Evolutionary conservation across 2,113 vertebrate species (phyloP).

Genomic region (Psilopogon haemacephalus): DNA sequence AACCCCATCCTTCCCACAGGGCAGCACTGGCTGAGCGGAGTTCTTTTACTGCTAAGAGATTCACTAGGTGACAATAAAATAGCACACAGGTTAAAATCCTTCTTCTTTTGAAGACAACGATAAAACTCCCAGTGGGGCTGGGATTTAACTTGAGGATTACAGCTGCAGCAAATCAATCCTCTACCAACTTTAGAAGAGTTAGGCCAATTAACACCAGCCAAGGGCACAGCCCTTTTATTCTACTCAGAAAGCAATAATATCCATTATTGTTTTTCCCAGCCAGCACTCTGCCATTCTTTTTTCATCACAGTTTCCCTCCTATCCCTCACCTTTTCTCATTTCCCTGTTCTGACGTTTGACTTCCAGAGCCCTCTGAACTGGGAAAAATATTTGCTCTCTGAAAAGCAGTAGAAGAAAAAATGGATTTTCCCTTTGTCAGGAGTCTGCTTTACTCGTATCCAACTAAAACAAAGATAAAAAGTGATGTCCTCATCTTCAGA

Average conservation of each 20-base stretch:
- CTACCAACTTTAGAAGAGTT: background rate
- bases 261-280: slow-evolving; percentile 11
- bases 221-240: slow-evolving; percentile 13
- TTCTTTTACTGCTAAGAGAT: background rate
- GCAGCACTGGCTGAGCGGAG: background rate
- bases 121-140: slow-evolving; percentile 9
- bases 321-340: background rate
- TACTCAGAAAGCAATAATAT: slow-evolving; percentile 17
- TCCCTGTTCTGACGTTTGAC: background rate
- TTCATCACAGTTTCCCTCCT: background rate
- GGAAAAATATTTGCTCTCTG: slow-evolving; percentile 26
- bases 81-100: background rate
- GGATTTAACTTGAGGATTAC: slow-evolving; percentile 46
- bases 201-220: slow-evolving; percentile 49
- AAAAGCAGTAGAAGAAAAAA: slow-evolving; percentile 21
- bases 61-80: background rate
- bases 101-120: slow-evolving; percentile 23
- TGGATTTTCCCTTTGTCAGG: background rate
- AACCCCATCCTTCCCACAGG: background rate
- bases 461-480: slow-evolving; percentile 42
- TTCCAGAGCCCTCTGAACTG: background rate
- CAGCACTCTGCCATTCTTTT: background rate
- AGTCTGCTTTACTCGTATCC: background rate
- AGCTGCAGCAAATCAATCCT: slow-evolving; percentile 43
- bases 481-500: background rate